Evolutionary conservation across 2,888 invertebrate genomes (phyloP), one percentile per base, ranked within the genome.

Genomic region (Rapana venosa): DNA sequence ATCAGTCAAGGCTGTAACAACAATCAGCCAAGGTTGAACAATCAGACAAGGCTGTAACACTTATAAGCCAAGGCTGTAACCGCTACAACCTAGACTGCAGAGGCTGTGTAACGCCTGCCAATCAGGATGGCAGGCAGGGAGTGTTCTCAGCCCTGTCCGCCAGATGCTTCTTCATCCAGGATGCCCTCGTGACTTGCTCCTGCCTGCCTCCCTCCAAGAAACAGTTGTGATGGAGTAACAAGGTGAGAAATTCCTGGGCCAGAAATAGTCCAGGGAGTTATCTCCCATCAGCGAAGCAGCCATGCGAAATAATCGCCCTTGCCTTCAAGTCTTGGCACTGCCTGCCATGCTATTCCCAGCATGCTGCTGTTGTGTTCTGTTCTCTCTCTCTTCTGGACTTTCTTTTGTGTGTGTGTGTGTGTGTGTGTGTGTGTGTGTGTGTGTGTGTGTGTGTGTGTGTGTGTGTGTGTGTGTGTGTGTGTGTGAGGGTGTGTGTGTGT

Each of bases 241-340:
- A 74, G 74, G 74, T 74, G 74, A 74, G 74, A 74, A 74, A 74
- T 74, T 74, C 74, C 74, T 74, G 74, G n/a, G n/a, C 74, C 74
- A n/a, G n/a, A 74, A 74, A 74, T 74, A 74, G 74, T 74, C 26
- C 74, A 22, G 26, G 26, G 47, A 47, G 13, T 74, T 74, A 74
- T 74, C 74, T 74, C 30, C 30, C 26, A 74, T n/a, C 74, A 74
- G 74, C n/a, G 26, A 13, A n/a, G 74, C 74, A 74, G 74, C n/a
- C n/a, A n/a, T 22, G 26, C 26, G 74, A 26, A n/a, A n/a, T 74
- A 30, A 74, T 11, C 74, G 74, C 26, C 17, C 74, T 11, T 74
- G 74, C 74, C 74, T 74, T 74, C 26, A 74, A 0, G 74, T n/a
- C n/a, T 74, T 74, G 74, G 74, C 74, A 74, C 26, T n/a, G 74